phyloP scores from a whole-genome alignment of 2,888 invertebrate species.

The Boloria euphrosyne region DNA sequence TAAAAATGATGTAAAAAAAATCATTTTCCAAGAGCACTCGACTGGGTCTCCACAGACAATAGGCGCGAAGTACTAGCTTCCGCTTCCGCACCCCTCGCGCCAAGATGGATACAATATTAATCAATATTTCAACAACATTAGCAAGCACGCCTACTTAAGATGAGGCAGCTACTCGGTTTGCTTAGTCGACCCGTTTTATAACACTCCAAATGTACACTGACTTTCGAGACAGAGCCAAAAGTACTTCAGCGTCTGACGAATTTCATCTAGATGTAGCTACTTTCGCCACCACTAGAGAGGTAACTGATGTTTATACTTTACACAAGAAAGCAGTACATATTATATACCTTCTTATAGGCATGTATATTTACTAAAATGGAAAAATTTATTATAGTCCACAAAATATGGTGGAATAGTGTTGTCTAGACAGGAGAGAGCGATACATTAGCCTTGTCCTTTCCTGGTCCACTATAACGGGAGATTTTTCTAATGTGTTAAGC shows the following conservation, averaged over 20 bases:
- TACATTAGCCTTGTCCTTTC: too few species aligned
- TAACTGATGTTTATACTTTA: background rate
- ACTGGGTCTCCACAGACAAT: conserved; percentile 59
- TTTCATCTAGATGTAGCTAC: background rate
- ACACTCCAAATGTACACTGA: conserved; percentile 13
- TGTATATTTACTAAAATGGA: too few species aligned
- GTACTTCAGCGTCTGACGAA: too few species aligned
- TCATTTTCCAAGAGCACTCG: conserved; percentile 40
- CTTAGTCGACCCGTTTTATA: conserved; percentile 33
- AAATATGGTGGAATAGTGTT: too few species aligned
- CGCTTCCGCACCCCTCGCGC: conserved; percentile 64
- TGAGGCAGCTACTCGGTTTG: conserved; percentile 60
- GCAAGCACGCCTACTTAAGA: conserved; percentile 63
- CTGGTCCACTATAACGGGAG: too few species aligned
- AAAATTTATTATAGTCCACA: too few species aligned
- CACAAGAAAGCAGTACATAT: too few species aligned
- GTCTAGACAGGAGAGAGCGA: too few species aligned
- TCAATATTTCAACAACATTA: conserved; percentile 83
- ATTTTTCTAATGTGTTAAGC: too few species aligned
- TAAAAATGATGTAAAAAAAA: conserved; percentile 40
- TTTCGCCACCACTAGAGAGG: background rate
- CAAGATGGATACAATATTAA: conserved; percentile 82
- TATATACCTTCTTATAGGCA: too few species aligned
- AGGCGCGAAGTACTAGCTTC: conserved; percentile 54
- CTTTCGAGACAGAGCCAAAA: conserved; percentile 1